Base-by-base conservation (phyloP, 2,113 vertebrate species). In the Pangasianodon gigas region DNA sequence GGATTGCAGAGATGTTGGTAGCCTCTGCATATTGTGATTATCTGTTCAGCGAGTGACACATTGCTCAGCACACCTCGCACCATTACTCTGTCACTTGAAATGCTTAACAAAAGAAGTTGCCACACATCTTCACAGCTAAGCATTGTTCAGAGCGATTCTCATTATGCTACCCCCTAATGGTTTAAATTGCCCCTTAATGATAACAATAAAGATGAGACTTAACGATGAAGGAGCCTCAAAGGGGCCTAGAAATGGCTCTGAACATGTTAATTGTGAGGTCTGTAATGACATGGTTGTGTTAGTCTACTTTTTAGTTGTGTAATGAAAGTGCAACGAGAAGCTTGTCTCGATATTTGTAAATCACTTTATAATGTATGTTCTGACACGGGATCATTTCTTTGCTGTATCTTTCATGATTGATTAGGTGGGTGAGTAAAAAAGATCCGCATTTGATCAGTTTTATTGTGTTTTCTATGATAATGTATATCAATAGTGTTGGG, bases 21-120 rank as follows among this genome's bases (percentile, higher is more conserved):
- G 94, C 92, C 93, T 94, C 93, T 92, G 89, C 91, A 91, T 94
- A 92, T 91, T 79, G 85, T 96, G 93, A 95, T 95, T 95, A 95
- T 95, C 94, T 94, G 93, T 85, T 85, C 91, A 91, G 92, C 85
- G 86, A 93, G 92, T 93, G 92, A 92, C 93, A 93, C 93, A 94
- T 93, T 90, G 58, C 48, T 62, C 32, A 92, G 92, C 93, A 92
- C 90, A 91, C 90, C 92, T 82, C 90, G 91, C n/a, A 51, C 93
- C 92, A 95, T 95, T 95, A 96, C 95, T 91, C 94, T 95, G 95
- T 95, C 95, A 94, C 93, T 95, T 93, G 88, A 79, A 92, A 94
- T 91, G 91, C 83, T 44, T 91, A 95, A 95, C 93, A 96, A 95
- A 95, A 95, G 94, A 94, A 95, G 94, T 94, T 93, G 92, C 93